Evolutionary conservation across 2,888 invertebrate species (phyloP).

Genomic region (Scaptomyza reducta): DNA sequence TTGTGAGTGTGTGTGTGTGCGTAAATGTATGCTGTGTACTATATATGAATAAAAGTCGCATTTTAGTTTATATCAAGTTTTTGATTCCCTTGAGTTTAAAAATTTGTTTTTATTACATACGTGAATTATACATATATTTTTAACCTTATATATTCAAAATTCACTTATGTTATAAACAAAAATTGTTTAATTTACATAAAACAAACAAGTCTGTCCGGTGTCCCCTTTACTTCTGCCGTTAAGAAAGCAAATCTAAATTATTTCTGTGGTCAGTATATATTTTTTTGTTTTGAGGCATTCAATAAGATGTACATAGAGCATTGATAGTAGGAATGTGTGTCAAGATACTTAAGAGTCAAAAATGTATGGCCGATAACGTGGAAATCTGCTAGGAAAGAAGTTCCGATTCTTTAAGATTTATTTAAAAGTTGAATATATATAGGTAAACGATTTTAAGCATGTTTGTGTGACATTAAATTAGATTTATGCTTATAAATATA

Average conservation of each 20-base stretch:
- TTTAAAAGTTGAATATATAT: not conserved
- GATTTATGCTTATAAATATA: conserved; percentile 7
- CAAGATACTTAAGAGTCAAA: conserved; percentile 1
- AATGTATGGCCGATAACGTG: not conserved
- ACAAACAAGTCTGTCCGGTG: no score
- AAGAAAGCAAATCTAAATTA: no score
- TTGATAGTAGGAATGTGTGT: not conserved
- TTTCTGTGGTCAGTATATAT: not conserved
- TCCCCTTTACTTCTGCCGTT: not conserved
- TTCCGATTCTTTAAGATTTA: not conserved
- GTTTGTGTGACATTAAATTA: not conserved
- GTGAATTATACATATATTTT: no score
- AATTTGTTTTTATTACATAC: not conserved
- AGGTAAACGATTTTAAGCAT: no score
- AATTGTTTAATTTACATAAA: no score
- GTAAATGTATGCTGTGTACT: not conserved
- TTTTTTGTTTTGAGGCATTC: conserved; percentile 2
- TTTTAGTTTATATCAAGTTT: conserved; percentile 1
- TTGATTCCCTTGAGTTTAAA: not conserved
- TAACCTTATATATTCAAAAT: no score
- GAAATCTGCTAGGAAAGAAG: not conserved
- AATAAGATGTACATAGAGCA: not conserved
- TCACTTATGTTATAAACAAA: no score
- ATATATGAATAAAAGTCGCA: not conserved
- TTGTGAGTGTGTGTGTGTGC: not conserved